A percentile compares a stretch with the other conserved stretches of the same genome.
phyloP scores from a whole-genome alignment of 2,113 vertebrate genomes.

The Heterocephalus glaber region DNA sequence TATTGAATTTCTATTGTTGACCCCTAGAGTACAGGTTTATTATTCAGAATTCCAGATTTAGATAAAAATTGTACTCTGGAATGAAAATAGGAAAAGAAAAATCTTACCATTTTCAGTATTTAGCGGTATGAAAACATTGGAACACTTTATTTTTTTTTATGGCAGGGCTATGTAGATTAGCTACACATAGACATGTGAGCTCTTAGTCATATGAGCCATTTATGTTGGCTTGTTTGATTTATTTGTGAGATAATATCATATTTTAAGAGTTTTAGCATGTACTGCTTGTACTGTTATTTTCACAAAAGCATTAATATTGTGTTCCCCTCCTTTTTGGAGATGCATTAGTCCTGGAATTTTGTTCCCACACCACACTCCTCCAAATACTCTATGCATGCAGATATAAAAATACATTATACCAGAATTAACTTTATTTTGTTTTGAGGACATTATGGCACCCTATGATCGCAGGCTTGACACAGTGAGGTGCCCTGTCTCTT shows the following conservation, averaged over 20 bases:
- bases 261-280: neutral
- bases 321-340: neutral
- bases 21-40: neutral
- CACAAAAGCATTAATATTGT: neutral
- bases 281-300: neutral
- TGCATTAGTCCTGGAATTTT: neutral
- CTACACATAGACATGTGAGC: neutral
- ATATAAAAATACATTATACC: neutral
- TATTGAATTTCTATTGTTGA: neutral
- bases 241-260: neutral
- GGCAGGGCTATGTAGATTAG: neutral
- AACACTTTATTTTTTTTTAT: neutral
- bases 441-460: neutral
- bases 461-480: neutral
- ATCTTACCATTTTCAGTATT: slow-evolving; percentile 13
- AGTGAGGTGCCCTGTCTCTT: neutral
- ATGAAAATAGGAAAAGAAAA: slow-evolving; percentile 39
- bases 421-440: slow-evolving; percentile 15
- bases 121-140: neutral
- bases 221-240: neutral
- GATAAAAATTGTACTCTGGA: neutral
- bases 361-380: neutral
- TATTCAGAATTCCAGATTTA: neutral
- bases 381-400: neutral
- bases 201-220: neutral